Conservation (phyloP, 1,140 invertebrate genomes). For the Heliconius nattereri region DNA sequence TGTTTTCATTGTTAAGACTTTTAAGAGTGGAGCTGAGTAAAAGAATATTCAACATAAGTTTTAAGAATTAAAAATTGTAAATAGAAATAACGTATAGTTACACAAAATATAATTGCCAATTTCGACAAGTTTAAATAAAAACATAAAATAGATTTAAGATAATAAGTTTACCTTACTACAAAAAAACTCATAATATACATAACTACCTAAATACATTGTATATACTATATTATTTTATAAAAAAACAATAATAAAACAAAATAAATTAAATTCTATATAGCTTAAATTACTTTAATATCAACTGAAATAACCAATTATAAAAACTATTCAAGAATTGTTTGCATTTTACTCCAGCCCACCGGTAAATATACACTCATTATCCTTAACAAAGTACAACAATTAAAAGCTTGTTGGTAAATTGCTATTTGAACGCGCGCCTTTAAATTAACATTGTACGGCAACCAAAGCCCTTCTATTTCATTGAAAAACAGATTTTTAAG, state of each 20-base stretch:
- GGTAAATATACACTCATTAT: conserved; percentile 35
- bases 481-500: conserved; percentile 25
- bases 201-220: background rate
- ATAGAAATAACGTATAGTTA: background rate
- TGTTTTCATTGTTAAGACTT: conserved; percentile 2
- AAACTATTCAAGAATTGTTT: conserved; percentile 11
- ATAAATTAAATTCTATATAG: background rate
- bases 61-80: background rate
- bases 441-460: conserved; percentile 31
- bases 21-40: background rate
- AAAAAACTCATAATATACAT: background rate
- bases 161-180: background rate
- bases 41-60: background rate
- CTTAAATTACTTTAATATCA: background rate
- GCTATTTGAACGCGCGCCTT: conserved; percentile 39
- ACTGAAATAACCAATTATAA: conserved; percentile 1
- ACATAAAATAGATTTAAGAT: too few relatives aligned
- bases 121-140: too few relatives aligned
- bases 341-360: conserved; percentile 2
- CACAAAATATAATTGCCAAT: too few relatives aligned
- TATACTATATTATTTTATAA: background rate
- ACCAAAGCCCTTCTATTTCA: conserved; percentile 14
- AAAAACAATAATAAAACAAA: background rate
- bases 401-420: conserved; percentile 40
- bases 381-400: conserved; percentile 40